Conservation (phyloP, 2,888 invertebrate genomes). For the Agrochola circellaris region DNA sequence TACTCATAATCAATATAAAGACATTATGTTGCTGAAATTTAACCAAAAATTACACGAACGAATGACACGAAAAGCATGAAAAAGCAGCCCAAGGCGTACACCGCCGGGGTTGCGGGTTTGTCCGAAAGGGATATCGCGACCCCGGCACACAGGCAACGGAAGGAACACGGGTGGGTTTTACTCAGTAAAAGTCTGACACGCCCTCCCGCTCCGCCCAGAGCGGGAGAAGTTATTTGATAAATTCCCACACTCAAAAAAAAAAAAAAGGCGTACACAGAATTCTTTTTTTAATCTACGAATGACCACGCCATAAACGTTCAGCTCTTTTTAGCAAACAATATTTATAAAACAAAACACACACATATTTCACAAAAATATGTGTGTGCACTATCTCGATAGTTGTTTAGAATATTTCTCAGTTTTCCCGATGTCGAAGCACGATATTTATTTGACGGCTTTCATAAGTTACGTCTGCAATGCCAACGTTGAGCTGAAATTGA, state of each 20-base stretch:
- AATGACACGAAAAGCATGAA: not conserved
- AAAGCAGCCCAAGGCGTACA: not conserved
- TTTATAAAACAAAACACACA: slow-evolving; percentile 35
- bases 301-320: not conserved
- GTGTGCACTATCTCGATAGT: slow-evolving; percentile 58
- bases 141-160: too few species aligned
- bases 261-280: not conserved
- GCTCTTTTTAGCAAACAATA: slow-evolving; percentile 9
- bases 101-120: too few species aligned
- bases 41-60: not conserved
- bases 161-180: too few species aligned
- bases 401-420: slow-evolving; percentile 69
- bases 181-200: too few species aligned
- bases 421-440: slow-evolving; percentile 63
- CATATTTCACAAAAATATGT: slow-evolving; percentile 44
- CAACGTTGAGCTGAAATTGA: slow-evolving; percentile 66
- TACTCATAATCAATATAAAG: not conserved
- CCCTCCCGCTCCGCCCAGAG: too few species aligned
- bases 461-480: slow-evolving; percentile 68
- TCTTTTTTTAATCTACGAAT: not conserved
- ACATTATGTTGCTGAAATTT: not conserved
- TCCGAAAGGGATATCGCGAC: too few species aligned
- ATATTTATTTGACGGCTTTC: slow-evolving; percentile 72
- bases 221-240: too few species aligned
- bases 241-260: too few species aligned